Evolutionary conservation across 1,140 invertebrate genomes (phyloP), one percentile per base, ranked within the genome.

Genomic region (Melanaphis sacchari): DNA sequence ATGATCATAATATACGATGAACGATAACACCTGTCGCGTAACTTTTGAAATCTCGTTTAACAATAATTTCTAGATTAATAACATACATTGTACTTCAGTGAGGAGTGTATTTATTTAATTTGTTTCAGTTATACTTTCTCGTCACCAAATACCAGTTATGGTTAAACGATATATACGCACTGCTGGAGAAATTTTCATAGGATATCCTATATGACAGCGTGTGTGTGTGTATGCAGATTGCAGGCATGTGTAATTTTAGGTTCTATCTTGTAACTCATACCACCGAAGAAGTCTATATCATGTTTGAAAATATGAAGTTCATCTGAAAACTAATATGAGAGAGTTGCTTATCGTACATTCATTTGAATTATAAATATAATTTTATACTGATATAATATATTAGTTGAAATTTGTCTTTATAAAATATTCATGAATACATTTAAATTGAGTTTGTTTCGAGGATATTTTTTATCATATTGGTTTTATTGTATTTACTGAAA

Each of bases 51-150:
- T 89, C 36, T 38, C 7, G 88, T 54, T 54, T 54, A 89, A 81
- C 31, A 46, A 49, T 81, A 81, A 46, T 49, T 92, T 82, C 76
- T 52, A 81, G 91, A 92, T 92, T 81, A 81, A 54, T 22, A 89
- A 84, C 59, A 76, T 43, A 41, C 22, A 15, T 18, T 43, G 40
- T 76, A 26, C 36, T 36, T 18, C n/a, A n/a, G 24, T 21, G 43
- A 46, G 90, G 46, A 81, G 41, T 9, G 31, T 43, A 38, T 91
- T 91, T 46, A 21, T 91, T 91, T 49, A 49, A 52, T 46, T 81
- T 91, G 46, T 76, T 76, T 91, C 66, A 41, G 81, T 93, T 85
- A 85, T 38, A 93, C 91, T 93, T 93, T 93, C 91, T 93, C 91
- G 76, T 85, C 81, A 84, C 46, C 91, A 40, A 52, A 85, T 92